These are phyloP conservation scores for Chaetodon trifasciatus DNA, from an alignment of 2,797 vertebrate species.

Conservation along the genomic window DNA sequence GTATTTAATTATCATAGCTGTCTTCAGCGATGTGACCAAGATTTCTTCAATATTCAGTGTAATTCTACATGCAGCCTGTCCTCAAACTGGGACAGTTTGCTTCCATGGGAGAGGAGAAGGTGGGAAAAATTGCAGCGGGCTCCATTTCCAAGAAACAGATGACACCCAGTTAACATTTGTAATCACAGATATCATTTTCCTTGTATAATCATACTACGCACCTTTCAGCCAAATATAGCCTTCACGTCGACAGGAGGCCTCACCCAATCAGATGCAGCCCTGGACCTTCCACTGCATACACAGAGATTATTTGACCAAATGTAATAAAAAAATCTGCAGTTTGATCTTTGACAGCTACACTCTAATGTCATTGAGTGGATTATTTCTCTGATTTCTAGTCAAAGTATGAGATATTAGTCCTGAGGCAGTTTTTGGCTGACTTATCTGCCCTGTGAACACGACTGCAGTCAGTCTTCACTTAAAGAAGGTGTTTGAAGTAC, in stretches of 20 bases:
- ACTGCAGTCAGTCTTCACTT: background rate
- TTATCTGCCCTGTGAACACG: background rate
- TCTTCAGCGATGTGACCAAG: background rate
- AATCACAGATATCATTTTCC: constrained; percentile 72
- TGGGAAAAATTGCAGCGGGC: constrained; percentile 38
- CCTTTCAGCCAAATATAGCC: constrained; percentile 75
- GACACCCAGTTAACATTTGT: constrained; percentile 67
- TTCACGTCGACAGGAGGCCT: constrained; percentile 43
- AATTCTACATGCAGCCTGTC: background rate
- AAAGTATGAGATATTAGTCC: background rate
- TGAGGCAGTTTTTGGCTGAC: background rate
- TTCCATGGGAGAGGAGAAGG: constrained; percentile 25
- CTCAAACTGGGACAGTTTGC: constrained; percentile 28
- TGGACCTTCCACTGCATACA: background rate
- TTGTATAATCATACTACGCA: constrained; percentile 74
- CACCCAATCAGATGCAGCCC: constrained; percentile 37
- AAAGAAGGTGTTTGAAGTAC: too few species aligned
- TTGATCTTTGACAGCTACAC: background rate
- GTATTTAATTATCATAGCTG: background rate
- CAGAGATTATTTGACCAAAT: background rate
- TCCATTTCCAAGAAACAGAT: constrained; percentile 65
- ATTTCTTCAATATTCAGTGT: background rate
- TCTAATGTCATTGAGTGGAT: background rate
- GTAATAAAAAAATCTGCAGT: background rate
- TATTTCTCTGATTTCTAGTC: background rate